Percentiles rank a stretch among this genome's conserved stretches.
Evolutionary conservation across 2,113 vertebrate genomes (phyloP).

Genomic region (Pterocles burchelli): DNA sequence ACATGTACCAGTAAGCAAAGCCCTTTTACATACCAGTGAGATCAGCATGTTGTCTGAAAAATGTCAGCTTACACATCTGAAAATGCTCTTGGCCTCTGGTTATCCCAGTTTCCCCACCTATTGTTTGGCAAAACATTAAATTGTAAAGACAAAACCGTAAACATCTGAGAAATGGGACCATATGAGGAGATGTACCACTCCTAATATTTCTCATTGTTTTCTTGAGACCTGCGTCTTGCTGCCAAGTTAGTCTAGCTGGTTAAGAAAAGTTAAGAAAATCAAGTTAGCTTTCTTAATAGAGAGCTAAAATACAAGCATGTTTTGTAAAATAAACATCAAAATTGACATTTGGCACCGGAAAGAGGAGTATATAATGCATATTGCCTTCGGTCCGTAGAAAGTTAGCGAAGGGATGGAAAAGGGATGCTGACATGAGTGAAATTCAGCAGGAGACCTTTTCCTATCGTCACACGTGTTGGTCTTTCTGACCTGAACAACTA

Average conservation of each 20-base stretch:
- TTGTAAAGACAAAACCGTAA: neutral
- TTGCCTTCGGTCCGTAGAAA: neutral
- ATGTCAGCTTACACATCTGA: neutral
- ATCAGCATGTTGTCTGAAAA: neutral
- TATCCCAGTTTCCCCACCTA: neutral
- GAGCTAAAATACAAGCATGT: neutral
- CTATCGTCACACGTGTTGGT: fast-evolving
- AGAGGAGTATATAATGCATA: neutral
- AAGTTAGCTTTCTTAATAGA: neutral
- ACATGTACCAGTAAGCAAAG: neutral
- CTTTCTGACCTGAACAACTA: neutral
- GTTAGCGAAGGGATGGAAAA: neutral
- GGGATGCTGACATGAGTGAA: neutral
- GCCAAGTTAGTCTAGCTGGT: neutral
- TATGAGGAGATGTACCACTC: neutral
- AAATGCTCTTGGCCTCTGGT: neutral
- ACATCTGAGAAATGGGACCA: neutral
- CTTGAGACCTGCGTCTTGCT: neutral
- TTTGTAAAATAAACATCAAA: neutral
- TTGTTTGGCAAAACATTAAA: neutral
- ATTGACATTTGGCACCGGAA: neutral
- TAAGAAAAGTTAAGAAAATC: neutral
- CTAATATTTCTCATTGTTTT: neutral
- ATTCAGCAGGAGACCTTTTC: neutral
- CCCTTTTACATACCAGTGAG: neutral